Conservation (phyloP, 1,140 invertebrate species). For the Stegodyphus dumicola region DNA sequence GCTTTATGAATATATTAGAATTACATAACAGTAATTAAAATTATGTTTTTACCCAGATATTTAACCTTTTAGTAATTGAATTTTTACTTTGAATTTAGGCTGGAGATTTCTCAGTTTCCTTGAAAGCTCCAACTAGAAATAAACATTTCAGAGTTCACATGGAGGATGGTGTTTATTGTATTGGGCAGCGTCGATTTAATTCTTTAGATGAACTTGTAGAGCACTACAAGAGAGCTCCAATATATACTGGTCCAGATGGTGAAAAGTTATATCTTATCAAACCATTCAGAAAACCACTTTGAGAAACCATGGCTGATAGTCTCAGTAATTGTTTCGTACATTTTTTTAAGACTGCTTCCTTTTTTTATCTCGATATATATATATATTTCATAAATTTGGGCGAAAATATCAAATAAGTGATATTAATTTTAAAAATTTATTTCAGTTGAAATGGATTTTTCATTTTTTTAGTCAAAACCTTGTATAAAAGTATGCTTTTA, state of each 20-base stretch:
- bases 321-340: neutral
- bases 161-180: slow-evolving; percentile 92
- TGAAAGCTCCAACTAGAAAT: slow-evolving; percentile 97
- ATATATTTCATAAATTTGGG: no score
- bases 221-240: slow-evolving; percentile 98
- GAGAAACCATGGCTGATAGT: neutral
- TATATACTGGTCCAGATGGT: slow-evolving; percentile 96
- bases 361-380: neutral
- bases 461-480: no score
- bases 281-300: slow-evolving; percentile 73
- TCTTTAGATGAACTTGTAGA: slow-evolving; percentile 96
- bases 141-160: slow-evolving; percentile 99
- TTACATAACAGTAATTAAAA: no score
- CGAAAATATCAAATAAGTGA: no score
- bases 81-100: slow-evolving; percentile 75
- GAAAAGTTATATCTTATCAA: slow-evolving; percentile 93
- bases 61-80: neutral
- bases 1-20: no score
- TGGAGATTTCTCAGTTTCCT: slow-evolving; percentile 97
- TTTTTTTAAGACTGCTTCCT: neutral
- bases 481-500: no score
- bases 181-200: slow-evolving; percentile 97
- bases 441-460: no score
- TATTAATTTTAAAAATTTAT: no score
- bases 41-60: no score